Percentiles rank a stretch among this genome's conserved stretches.
These are phyloP conservation scores for Antitype chi DNA, from an alignment of 2,888 invertebrate species.

Conservation along the genomic window DNA sequence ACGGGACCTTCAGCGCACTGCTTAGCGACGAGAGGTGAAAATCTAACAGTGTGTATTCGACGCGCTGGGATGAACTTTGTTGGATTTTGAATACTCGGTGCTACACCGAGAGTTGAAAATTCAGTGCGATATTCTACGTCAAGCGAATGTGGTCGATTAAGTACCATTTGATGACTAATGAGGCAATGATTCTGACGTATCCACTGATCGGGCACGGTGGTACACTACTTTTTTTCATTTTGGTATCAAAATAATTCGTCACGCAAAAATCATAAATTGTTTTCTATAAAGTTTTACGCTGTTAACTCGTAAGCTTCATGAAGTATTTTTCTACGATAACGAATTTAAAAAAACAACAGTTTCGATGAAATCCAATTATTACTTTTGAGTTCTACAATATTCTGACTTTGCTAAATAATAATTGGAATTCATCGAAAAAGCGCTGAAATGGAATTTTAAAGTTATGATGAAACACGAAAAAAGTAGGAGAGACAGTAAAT, in stretches of 20 bases:
- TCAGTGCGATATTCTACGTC: too few species aligned
- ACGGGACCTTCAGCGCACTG: too few species aligned
- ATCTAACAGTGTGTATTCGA: too few species aligned
- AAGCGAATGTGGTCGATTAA: too few species aligned
- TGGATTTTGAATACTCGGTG: too few species aligned
- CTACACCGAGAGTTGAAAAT: too few species aligned
- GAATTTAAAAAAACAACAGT: constrained; percentile 46
- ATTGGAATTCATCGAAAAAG: constrained; percentile 19
- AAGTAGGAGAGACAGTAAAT: background rate
- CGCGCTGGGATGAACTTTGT: too few species aligned
- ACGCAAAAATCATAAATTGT: background rate
- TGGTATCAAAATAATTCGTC: background rate
- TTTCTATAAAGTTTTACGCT: background rate
- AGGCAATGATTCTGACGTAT: background rate
- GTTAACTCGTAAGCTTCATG: background rate
- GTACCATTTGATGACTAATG: too few species aligned
- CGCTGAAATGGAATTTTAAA: too few species aligned
- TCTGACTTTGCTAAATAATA: constrained; percentile 3
- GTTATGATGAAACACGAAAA: too few species aligned
- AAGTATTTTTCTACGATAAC: constrained; percentile 7
- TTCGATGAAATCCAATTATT: constrained; percentile 35
- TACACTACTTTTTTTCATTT: background rate
- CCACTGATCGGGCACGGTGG: background rate
- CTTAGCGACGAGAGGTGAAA: too few species aligned
- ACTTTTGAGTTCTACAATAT: constrained; percentile 10